Conservation (phyloP, 2,113 vertebrate species). For the Oceanodroma tethys region DNA sequence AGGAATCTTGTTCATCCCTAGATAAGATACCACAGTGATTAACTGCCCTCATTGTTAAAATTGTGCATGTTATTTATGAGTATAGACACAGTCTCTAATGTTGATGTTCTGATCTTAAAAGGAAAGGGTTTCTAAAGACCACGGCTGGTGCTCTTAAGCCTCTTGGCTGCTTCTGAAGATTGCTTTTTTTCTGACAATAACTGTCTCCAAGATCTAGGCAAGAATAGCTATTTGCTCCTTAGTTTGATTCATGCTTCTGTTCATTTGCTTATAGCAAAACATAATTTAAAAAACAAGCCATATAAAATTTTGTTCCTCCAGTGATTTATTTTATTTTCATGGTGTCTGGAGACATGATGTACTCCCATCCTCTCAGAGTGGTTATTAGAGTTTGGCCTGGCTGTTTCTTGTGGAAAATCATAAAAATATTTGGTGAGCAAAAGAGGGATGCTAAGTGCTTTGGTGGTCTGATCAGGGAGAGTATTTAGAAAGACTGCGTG, state of each 20-base stretch:
- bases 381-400: slow-evolving; percentile 67
- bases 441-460: slow-evolving; percentile 68
- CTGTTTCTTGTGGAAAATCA: slow-evolving; percentile 76
- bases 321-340: slow-evolving; percentile 47
- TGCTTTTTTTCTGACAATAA: neutral
- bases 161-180: neutral
- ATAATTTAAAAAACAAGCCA: slow-evolving; percentile 60
- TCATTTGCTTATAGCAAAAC: slow-evolving; percentile 55
- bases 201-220: neutral
- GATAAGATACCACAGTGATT: neutral
- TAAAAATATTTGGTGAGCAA: slow-evolving; percentile 75
- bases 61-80: neutral
- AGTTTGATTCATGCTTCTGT: neutral
- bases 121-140: neutral
- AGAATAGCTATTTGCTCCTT: neutral
- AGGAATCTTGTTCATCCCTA: neutral
- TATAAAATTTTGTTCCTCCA: slow-evolving; percentile 20
- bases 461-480: slow-evolving; percentile 73
- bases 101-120: slow-evolving; percentile 3
- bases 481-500: slow-evolving; percentile 41
- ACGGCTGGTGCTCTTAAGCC: neutral
- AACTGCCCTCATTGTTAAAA: neutral
- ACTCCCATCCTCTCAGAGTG: slow-evolving; percentile 63
- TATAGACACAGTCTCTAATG: neutral
- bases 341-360: slow-evolving; percentile 60